A percentile compares a stretch with the other conserved stretches of the same genome.
These are phyloP conservation scores for Tricholauxania praeusta DNA, from an alignment of 2,888 invertebrate species.

Conservation along the genomic window DNA sequence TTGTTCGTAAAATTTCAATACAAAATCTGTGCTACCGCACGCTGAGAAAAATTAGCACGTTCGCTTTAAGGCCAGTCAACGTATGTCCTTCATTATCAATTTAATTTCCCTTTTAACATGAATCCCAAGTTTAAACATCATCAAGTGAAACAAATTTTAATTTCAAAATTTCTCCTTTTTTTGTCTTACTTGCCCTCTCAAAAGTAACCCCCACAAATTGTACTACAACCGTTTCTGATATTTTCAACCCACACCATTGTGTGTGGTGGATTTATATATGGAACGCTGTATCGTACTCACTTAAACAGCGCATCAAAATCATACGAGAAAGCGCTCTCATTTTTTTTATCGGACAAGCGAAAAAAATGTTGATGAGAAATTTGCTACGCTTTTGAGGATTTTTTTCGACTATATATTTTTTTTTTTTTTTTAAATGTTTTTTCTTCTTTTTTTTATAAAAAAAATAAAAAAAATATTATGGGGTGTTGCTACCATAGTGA, in stretches of 20 bases:
- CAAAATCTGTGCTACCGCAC: no score
- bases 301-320: no score
- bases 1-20: no score
- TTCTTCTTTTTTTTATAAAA: constrained; percentile 8
- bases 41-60: no score
- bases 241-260: constrained; percentile 12
- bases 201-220: not conserved
- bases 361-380: constrained; percentile 7
- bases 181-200: not conserved
- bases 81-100: constrained; percentile 23
- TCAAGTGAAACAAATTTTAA: not conserved
- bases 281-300: not conserved
- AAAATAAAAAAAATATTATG: constrained; percentile 2
- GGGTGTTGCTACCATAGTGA: not conserved
- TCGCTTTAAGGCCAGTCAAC: not conserved
- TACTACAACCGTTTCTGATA: not conserved
- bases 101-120: constrained; percentile 25
- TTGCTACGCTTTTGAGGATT: constrained; percentile 19
- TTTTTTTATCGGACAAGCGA: not conserved
- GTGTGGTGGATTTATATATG: constrained; percentile 36
- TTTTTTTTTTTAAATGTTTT: constrained; percentile 12
- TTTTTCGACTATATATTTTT: constrained; percentile 12
- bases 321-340: not conserved
- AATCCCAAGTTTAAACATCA: not conserved
- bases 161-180: constrained; percentile 22